Percentiles rank a stretch among this genome's conserved stretches.
Evolutionary conservation across 2,113 vertebrate species (phyloP).

Genomic region (Pangasianodon gigas): DNA sequence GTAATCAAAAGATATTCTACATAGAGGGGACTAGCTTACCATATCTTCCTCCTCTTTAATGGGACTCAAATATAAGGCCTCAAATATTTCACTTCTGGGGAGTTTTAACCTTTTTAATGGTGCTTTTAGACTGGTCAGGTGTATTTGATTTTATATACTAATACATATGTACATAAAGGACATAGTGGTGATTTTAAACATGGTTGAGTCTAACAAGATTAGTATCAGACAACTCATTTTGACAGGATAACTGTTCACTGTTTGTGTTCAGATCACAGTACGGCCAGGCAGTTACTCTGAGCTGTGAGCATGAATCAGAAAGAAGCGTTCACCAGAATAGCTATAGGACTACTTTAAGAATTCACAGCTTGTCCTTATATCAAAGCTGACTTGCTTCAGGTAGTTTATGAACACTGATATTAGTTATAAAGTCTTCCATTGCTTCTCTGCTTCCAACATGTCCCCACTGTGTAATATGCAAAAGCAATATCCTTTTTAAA

Average conservation of each 20-base stretch:
- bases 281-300: slow-evolving; percentile 60
- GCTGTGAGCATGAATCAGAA: slow-evolving; percentile 70
- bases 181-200: slow-evolving; percentile 65
- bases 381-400: slow-evolving; percentile 77
- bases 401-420: slow-evolving; percentile 84
- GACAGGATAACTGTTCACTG: slow-evolving; percentile 77
- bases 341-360: slow-evolving; percentile 79
- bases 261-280: slow-evolving; percentile 73
- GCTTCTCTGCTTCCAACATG: slow-evolving; percentile 67
- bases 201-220: slow-evolving; percentile 70
- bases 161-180: slow-evolving; percentile 57
- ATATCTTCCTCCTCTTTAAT: slow-evolving; percentile 72
- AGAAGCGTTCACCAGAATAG: slow-evolving; percentile 77
- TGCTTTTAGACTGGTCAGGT: slow-evolving; percentile 94
- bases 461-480: slow-evolving; percentile 76
- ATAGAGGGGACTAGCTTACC: slow-evolving; percentile 56
- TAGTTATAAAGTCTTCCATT: slow-evolving; percentile 75
- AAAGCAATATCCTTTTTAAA: slow-evolving; percentile 78
- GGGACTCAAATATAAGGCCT: slow-evolving; percentile 87
- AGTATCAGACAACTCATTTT: slow-evolving; percentile 76
- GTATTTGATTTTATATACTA: slow-evolving; percentile 85
- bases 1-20: slow-evolving; percentile 38
- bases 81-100: slow-evolving; percentile 78
- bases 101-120: slow-evolving; percentile 82
- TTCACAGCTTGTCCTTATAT: slow-evolving; percentile 74